Conservation (phyloP, 1,140 invertebrate genomes). For the Orchestia grillus region DNA sequence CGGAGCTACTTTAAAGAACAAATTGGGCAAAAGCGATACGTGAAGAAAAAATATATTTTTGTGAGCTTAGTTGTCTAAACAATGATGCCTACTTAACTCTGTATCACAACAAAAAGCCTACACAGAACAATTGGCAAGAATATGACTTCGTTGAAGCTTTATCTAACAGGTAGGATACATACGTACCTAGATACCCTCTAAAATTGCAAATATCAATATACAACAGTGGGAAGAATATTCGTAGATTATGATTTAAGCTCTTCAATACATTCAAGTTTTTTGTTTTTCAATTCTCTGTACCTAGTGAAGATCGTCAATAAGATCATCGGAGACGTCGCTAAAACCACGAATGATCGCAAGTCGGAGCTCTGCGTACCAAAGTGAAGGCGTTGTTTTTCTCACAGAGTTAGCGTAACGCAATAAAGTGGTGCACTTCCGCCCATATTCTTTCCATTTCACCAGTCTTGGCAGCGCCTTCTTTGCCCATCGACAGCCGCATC, state of each 20-base stretch:
- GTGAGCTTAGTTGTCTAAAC: background rate
- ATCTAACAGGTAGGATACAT: background rate
- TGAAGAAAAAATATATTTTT: background rate
- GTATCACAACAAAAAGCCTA: background rate
- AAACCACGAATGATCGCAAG: background rate
- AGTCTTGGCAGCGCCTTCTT: background rate
- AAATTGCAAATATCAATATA: background rate
- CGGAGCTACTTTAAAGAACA: background rate
- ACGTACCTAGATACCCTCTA: background rate
- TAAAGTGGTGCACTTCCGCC: background rate
- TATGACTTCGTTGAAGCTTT: background rate
- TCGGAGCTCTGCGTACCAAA: background rate
- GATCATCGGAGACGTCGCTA: background rate
- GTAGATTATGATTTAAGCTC: background rate
- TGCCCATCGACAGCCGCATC: slow-evolving; percentile 1
- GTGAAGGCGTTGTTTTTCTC: background rate
- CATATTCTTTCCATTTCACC: slow-evolving; percentile 39
- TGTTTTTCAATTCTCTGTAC: background rate
- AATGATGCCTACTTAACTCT: background rate
- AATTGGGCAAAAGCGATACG: background rate
- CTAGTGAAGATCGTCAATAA: background rate
- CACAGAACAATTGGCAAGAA: background rate
- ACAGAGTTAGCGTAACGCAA: background rate
- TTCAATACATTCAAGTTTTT: background rate
- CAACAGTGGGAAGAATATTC: background rate